A percentile compares a stretch with the other conserved stretches of the same genome.
phyloP scores from a whole-genome alignment of 2,888 invertebrate genomes.

The Cataglyphis albicans region DNA sequence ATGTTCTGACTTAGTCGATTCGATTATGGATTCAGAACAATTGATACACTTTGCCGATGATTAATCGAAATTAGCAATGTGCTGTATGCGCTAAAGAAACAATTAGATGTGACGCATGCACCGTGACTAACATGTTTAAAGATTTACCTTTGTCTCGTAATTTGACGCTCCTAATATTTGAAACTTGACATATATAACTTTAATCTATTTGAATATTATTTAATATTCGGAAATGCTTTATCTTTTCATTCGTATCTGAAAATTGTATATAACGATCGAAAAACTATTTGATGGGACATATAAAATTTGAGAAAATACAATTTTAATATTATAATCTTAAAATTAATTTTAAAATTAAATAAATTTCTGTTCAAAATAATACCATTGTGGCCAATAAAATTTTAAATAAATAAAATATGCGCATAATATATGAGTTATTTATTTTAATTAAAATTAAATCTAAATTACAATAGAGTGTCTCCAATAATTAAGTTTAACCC shows the following conservation, averaged over 20 bases:
- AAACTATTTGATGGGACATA: not conserved
- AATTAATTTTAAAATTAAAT: not conserved
- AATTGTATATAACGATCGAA: not conserved
- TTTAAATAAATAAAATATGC: not conserved
- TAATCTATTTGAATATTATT: not conserved
- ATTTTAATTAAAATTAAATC: not conserved
- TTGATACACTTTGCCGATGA: constrained; percentile 7
- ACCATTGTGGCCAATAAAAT: not conserved
- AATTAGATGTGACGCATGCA: not conserved
- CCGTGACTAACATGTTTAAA: constrained; percentile 7
- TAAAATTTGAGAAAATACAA: constrained; percentile 1
- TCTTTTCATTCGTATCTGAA: not conserved
- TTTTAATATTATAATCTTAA: not conserved
- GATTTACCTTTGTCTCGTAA: constrained; percentile 7
- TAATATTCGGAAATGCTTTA: constrained; percentile 3
- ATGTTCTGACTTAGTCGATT: not conserved
- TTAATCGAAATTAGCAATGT: constrained; percentile 19
- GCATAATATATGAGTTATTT: not conserved
- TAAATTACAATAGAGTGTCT: not conserved
- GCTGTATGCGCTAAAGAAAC: constrained; percentile 4
- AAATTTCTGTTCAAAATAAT: not conserved
- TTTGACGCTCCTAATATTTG: constrained; percentile 5
- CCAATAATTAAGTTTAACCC: not conserved
- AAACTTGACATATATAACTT: constrained; percentile 13
- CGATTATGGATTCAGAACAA: not conserved